These are phyloP conservation scores for Heterodera filipjevi DNA, from an alignment of 2,888 invertebrate genomes.

Conservation along the genomic window DNA sequence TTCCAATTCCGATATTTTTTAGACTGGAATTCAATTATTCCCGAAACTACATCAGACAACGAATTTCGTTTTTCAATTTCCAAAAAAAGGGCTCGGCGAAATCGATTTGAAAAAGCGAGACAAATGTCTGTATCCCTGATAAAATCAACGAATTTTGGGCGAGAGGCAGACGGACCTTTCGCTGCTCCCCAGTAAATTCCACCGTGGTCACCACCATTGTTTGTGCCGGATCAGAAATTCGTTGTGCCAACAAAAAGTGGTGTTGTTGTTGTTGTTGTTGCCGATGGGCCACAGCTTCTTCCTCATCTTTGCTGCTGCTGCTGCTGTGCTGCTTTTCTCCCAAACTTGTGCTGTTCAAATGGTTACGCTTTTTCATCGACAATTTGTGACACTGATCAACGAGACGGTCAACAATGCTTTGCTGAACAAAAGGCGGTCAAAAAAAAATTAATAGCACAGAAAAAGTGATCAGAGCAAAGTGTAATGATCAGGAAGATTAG, in stretches of 20 bases:
- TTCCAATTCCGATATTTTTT: too few relatives aligned
- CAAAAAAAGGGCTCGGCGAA: too few relatives aligned
- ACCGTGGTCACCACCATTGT: background rate
- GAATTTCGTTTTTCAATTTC: too few relatives aligned
- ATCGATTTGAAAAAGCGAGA: too few relatives aligned
- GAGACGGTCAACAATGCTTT: constrained; percentile 63
- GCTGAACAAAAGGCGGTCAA: constrained; percentile 43
- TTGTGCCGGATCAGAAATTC: constrained; percentile 36
- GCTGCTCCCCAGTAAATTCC: constrained; percentile 6
- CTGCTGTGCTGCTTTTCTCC: background rate
- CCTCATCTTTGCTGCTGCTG: background rate
- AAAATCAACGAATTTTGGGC: too few relatives aligned
- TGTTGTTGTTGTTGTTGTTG: too few relatives aligned
- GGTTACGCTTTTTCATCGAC: constrained; percentile 55
- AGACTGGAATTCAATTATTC: too few relatives aligned
- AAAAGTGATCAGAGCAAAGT: too few relatives aligned
- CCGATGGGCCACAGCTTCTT: background rate
- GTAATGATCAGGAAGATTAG: too few relatives aligned
- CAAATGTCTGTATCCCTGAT: too few relatives aligned
- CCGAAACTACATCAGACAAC: too few relatives aligned
- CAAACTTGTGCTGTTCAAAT: constrained; percentile 37
- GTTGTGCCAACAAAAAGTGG: constrained; percentile 37
- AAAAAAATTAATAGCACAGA: too few relatives aligned
- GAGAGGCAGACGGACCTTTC: constrained; percentile 20
- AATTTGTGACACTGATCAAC: constrained; percentile 55